Base-by-base conservation (phyloP, 2,113 vertebrate genomes). In the Gymnobelideus leadbeateri region DNA sequence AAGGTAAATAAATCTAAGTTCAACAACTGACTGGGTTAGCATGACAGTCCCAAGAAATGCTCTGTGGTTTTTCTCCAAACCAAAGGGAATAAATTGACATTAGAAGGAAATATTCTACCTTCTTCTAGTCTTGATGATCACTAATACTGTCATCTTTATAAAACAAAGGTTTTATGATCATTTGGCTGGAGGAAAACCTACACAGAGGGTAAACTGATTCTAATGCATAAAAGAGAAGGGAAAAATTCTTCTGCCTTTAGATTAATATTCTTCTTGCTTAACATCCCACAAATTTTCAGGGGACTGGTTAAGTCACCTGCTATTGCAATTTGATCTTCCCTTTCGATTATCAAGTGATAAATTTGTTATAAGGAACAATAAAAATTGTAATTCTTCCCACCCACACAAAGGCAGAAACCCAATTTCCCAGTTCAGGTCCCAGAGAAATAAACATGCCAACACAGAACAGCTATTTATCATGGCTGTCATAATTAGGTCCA, bases 401-500 rank as follows among this genome's bases (percentile, higher is more conserved):
- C 57, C 37, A 37, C n/a, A 47, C 19, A 92, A 97, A 94, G 96
- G 97, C 54, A 24, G 95, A 91, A 97, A 97, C 93, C 90, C 90
- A 96, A 96, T 95, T 98, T 98, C 92, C 95, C 25, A 96, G 51
- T 95, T 97, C 89, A 91, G 95, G 91, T 96, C 97, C 91, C 89
- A 92, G 90, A 96, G 55, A 97, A 98, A 95, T 95, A 97, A 98
- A 96, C 91, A 95, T 90, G 92, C 91, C 90, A 97, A 8, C 68
- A 95, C 0, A 0, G 77, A 94, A 96, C 97, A 51, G 57, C 95
- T 98, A 96, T 98, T 98, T 98, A 96, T 98, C 96, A 90, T 37
- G 92, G 46, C 96, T 98, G 94, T 96, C 97, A 95, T 97, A 98
- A 98, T 96, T 97, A 97, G 94, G 91, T 68, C 23, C 97, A 96